Conservation (phyloP, 2,113 vertebrate species). For the Trematocara variabile region DNA sequence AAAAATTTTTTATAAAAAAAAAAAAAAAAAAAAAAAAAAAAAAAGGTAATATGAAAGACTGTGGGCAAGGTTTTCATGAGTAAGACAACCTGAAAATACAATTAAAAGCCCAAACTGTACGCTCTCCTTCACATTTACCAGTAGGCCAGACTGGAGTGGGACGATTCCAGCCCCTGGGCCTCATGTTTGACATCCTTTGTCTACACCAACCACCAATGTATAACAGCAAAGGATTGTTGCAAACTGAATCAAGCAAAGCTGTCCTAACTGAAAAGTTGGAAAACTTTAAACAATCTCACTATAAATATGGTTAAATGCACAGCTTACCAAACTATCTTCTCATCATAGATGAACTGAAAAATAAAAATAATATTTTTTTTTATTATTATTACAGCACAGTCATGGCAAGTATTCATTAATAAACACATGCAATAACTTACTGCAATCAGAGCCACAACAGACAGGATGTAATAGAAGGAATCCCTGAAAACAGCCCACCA, state of each 20-base stretch:
- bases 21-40: neutral
- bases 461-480: constrained; percentile 89
- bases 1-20: no score
- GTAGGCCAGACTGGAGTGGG: neutral
- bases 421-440: constrained; percentile 75
- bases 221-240: neutral
- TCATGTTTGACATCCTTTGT: neutral
- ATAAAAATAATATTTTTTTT: rapidly evolving
- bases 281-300: neutral
- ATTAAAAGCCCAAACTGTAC: neutral
- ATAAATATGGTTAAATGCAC: neutral
- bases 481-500: constrained; percentile 95
- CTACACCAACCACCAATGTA: neutral
- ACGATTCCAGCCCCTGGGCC: neutral
- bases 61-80: neutral
- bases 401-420: neutral
- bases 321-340: constrained; percentile 93
- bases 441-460: constrained; percentile 86
- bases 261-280: neutral
- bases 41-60: neutral
- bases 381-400: neutral
- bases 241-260: neutral
- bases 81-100: neutral
- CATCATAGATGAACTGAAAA: constrained; percentile 93
- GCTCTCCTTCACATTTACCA: neutral